Base-by-base conservation (phyloP, 2,113 vertebrate species). In the Oncorhynchus mykiss region DNA sequence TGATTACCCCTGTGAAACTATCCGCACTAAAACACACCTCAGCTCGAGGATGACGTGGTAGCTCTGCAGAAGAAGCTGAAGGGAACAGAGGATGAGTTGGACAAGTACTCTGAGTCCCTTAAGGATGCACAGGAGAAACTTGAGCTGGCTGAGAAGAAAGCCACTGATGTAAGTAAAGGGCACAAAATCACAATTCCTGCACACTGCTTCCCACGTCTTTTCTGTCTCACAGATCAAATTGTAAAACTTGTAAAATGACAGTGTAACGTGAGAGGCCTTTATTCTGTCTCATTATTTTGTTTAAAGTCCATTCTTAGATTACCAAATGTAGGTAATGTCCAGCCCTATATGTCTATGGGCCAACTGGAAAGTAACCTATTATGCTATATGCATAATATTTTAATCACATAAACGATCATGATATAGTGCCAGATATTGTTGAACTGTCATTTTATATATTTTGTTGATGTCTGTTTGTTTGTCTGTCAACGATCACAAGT, bases 61-160 rank as follows among this genome's bases (percentile, higher is more conserved):
- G 94, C 95, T 84, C 94, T 99, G 90, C 98, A 99, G 94, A 99
- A 99, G 96, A 99, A 97, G 92, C 94, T 99, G 85, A 99, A 99
- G 90, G 94, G 92, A 92, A 99, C 98, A 39, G 98, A 99, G 89
- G 98, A 99, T 95, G 98, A 99, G 90, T 88, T 99, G 93, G 97
- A 99, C 95, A 99, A 99, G 93, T 99, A 98, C 91, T 99, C 97
- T 1, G 96, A 98, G 93, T 96, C 97, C 90, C 95, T 99, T 93
- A 99, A 99, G 94, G 97, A 99, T 91, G 98, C 98, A 83, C 97
- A 99, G 93, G 98, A 99, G 94, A 99, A 99, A 91, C 92, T 99
- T 95, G 96, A 99, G 91, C 90, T 99, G 92, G 96, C 97, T 69
- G 97, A 99, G 90, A 99, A 97, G 95, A 99, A 98, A 92, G 96